A percentile compares a stretch with the other conserved stretches of the same genome.
These are phyloP conservation scores for Geotrupes spiniger DNA, from an alignment of 2,888 invertebrate genomes.

Conservation along the genomic window DNA sequence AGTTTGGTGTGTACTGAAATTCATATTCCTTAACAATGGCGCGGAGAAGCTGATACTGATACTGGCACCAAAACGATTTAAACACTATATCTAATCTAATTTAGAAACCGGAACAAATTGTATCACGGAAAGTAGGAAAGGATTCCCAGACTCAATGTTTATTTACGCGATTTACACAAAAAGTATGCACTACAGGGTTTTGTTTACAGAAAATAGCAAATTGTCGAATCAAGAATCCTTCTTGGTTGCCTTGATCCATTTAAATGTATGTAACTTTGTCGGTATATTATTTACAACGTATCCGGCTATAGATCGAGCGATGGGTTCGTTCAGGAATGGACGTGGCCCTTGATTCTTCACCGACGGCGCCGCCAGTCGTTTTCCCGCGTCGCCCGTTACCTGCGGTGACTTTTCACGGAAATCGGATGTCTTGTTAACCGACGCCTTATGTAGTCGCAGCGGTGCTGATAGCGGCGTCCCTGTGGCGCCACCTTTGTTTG, in stretches of 20 bases:
- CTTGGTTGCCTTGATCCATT: conserved; percentile 22
- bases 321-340: conserved; percentile 39
- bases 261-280: conserved; percentile 22
- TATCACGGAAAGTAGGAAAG: too few relatives aligned
- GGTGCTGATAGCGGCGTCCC: conserved; percentile 13
- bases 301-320: conserved; percentile 46
- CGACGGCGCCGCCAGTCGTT: neutral
- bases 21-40: too few relatives aligned
- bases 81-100: too few relatives aligned
- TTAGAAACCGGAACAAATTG: too few relatives aligned
- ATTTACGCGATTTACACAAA: too few relatives aligned
- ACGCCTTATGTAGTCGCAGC: conserved; percentile 13
- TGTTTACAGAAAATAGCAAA: neutral
- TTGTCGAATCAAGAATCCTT: conserved; percentile 18
- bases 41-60: too few relatives aligned
- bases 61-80: too few relatives aligned
- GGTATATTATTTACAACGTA: conserved; percentile 44
- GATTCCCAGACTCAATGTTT: too few relatives aligned
- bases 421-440: conserved; percentile 2
- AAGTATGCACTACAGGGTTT: too few relatives aligned
- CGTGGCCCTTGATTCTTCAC: conserved; percentile 6
- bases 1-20: too few relatives aligned
- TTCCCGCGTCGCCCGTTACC: conserved; percentile 11
- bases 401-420: conserved; percentile 10
- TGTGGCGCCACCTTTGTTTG: conserved; percentile 23